A percentile compares a stretch with the other conserved stretches of the same genome.
These are phyloP conservation scores for Marisa cornuarietis DNA, from an alignment of 1,140 invertebrate genomes.

Conservation along the genomic window DNA sequence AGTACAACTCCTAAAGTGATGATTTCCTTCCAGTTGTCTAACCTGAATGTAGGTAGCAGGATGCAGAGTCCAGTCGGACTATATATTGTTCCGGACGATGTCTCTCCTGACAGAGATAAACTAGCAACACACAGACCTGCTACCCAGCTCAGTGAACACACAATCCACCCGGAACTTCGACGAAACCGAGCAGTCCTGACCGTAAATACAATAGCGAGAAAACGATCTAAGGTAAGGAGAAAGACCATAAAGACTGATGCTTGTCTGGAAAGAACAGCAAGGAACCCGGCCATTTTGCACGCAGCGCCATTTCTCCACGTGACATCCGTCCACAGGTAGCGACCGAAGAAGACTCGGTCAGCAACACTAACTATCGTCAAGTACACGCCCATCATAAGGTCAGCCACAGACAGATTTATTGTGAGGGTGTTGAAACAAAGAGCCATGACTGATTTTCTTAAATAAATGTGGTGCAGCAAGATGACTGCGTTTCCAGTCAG, in stretches of 20 bases:
- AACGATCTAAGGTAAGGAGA: conserved; percentile 10
- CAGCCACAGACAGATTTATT: too few relatives aligned
- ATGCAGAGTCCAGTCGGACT: conserved; percentile 12
- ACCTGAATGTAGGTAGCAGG: conserved; percentile 2
- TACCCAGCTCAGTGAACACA: neutral
- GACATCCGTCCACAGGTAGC: too few relatives aligned
- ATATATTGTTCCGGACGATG: neutral
- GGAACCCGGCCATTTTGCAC: too few relatives aligned
- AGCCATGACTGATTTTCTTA: too few relatives aligned
- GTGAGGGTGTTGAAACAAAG: too few relatives aligned
- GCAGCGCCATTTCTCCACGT: too few relatives aligned
- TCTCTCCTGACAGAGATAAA: neutral
- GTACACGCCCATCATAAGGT: too few relatives aligned
- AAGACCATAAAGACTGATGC: conserved; percentile 1
- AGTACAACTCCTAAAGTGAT: conserved; percentile 1
- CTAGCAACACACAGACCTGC: neutral
- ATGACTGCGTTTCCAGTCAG: neutral
- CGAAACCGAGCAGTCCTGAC: neutral
- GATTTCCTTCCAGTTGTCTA: neutral
- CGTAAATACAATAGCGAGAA: neutral
- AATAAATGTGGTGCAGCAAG: too few relatives aligned
- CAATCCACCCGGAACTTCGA: neutral
- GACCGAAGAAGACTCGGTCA: too few relatives aligned
- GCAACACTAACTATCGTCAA: too few relatives aligned
- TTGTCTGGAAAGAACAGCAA: conserved; percentile 9